Conservation (phyloP, 92 coral and sea anemone species). For the Epizoanthus ramosus region DNA sequence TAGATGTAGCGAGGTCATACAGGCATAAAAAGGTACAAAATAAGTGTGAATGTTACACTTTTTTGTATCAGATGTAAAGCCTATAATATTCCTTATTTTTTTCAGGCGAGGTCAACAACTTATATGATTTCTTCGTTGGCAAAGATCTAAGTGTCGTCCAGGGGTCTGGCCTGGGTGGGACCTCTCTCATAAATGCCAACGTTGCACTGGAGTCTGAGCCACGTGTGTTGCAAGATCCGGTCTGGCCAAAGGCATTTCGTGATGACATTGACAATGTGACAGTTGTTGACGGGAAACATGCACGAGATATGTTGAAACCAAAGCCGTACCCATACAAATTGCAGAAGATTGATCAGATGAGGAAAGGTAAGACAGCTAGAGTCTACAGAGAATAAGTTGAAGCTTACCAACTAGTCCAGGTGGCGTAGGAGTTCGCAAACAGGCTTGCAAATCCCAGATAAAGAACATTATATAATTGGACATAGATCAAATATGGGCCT, state of each 20-base stretch:
- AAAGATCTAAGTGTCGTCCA: slow-evolving; percentile 60
- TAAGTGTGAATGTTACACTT: neutral
- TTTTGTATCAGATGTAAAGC: neutral
- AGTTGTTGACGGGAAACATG: slow-evolving; percentile 50
- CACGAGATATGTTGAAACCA: slow-evolving; percentile 60
- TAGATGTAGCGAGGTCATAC: too few species aligned
- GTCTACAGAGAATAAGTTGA: neutral
- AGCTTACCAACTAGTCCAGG: too few species aligned
- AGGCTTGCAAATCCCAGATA: too few species aligned
- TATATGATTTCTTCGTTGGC: slow-evolving; percentile 56
- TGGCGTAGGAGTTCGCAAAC: too few species aligned
- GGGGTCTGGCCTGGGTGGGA: slow-evolving; percentile 74
- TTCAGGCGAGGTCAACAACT: slow-evolving; percentile 46
- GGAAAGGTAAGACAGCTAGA: slow-evolving; percentile 1
- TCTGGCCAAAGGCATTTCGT: slow-evolving; percentile 58
- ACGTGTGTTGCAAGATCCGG: slow-evolving; percentile 51
- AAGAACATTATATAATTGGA: too few species aligned
- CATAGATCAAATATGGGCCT: too few species aligned
- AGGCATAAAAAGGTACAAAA: too few species aligned
- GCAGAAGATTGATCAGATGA: slow-evolving; percentile 51
- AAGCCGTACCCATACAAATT: slow-evolving; percentile 58
- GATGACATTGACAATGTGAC: slow-evolving; percentile 41
- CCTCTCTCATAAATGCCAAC: slow-evolving; percentile 69
- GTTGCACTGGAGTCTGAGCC: slow-evolving; percentile 61
- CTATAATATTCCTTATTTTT: neutral